Base-by-base conservation (phyloP, 2,113 vertebrate genomes). In the Fregata magnificens region DNA sequence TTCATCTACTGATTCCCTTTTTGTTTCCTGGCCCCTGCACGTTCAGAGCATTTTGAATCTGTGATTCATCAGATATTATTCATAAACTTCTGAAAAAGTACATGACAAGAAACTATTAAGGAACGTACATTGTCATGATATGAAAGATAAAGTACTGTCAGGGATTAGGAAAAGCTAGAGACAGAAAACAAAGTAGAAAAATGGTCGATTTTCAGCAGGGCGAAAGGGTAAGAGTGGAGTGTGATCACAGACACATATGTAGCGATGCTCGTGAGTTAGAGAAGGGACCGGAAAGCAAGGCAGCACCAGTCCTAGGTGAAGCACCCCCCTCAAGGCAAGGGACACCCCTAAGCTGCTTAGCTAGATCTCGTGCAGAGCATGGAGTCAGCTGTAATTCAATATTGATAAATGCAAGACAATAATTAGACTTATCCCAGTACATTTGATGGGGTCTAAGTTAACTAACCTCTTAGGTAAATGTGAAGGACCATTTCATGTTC, bases 151-250 rank as follows among this genome's bases (percentile, higher is more conserved):
- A 84, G 32, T 55, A 17, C 18, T 72, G 36, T 36, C 28, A 16
- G 31, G 17, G n/a, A 79, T 40, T 47, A 91, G 38, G 24, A 81
- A 86, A 26, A 73, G 6, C 16, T 65, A 50, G 53, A 91, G 29
- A 36, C 34, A 36, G 21, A 86, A 88, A 76, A 56, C 7, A 58
- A 90, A 82, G 7, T 6, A 38, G 29, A 76, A 86, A 69, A 69
- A 15, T 5, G 3, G 4, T 42, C 6, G 4, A 1, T 42, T 95
- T 91, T 67, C 55, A 81, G 16, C 5, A 62, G 12, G 2, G 11
- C 0, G 2, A 45, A 83, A 70, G 19, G 4, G 8, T 67, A 66
- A 44, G 4, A 2, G 3, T 50, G 7, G 11, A 4, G 1, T 47
- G 14, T 61, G 52, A 34, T 32, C 28, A 62, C 17, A 66, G 34